These are phyloP conservation scores for Holacanthus passer DNA, from an alignment of 2,113 vertebrate genomes.

Conservation along the genomic window DNA sequence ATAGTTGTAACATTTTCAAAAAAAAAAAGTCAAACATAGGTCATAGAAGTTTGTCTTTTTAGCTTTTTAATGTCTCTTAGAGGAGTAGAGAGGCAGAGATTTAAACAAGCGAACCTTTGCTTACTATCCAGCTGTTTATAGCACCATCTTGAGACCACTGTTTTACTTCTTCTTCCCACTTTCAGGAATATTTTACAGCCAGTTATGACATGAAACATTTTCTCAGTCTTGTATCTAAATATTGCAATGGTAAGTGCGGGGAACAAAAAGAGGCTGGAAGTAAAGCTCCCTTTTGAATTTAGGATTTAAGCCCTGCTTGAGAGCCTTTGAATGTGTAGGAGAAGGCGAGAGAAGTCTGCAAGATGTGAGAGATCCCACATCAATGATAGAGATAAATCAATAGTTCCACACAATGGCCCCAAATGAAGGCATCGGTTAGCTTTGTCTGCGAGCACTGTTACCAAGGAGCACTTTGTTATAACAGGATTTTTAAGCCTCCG, in stretches of 20 bases:
- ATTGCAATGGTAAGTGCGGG: not conserved
- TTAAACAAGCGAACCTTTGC: not conserved
- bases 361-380: conserved; percentile 63
- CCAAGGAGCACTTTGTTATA: conserved; percentile 54
- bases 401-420: conserved; percentile 62
- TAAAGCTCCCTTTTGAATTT: conserved; percentile 31
- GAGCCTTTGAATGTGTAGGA: conserved; percentile 59
- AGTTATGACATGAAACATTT: conserved; percentile 33
- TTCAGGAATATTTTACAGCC: not conserved
- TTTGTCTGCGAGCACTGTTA: conserved; percentile 59
- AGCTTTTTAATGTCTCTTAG: not conserved
- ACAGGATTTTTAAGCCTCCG: conserved; percentile 21
- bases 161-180: not conserved
- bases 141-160: not conserved
- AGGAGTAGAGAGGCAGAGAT: not conserved
- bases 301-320: conserved; percentile 53
- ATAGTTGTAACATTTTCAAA: not conserved
- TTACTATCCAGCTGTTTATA: not conserved
- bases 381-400: conserved; percentile 71
- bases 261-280: not conserved
- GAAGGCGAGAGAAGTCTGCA: conserved; percentile 43
- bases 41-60: too few species aligned
- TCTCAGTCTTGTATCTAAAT: conserved; percentile 28
- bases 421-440: conserved; percentile 56
- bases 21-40: not conserved